phyloP scores from a whole-genome alignment of 2,113 vertebrate genomes.

The Calonectris borealis region DNA sequence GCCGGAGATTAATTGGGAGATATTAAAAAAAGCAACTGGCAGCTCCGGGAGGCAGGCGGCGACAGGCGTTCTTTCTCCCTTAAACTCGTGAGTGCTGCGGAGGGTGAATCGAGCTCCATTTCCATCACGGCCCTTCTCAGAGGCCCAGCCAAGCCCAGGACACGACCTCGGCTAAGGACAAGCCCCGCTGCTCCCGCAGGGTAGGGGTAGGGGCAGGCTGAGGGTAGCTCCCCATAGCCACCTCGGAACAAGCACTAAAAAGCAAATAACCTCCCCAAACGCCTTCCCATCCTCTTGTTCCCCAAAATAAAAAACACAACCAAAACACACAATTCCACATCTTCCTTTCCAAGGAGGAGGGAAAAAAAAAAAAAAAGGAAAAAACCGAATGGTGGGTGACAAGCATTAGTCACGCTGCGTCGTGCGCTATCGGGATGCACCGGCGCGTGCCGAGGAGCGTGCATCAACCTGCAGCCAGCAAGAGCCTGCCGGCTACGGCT shows the following conservation, averaged over 20 bases:
- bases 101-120: background rate
- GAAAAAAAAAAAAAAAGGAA: too few species aligned
- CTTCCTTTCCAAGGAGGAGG: rapidly evolving
- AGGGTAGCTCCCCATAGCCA: background rate
- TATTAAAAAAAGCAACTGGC: background rate
- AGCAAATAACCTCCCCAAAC: background rate
- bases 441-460: background rate
- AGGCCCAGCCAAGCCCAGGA: rapidly evolving
- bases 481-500: background rate
- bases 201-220: too few species aligned
- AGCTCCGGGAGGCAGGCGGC: background rate
- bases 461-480: background rate
- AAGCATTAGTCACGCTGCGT: background rate
- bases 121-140: background rate
- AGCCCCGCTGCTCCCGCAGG: background rate
- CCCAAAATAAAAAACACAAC: background rate
- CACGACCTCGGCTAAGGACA: background rate
- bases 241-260: background rate
- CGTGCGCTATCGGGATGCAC: background rate
- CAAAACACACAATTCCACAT: background rate
- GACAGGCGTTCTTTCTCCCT: background rate
- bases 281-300: background rate
- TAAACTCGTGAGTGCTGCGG: rapidly evolving
- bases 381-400: background rate
- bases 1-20: rapidly evolving